A percentile compares a stretch with the other conserved stretches of the same genome.
Evolutionary conservation across 1,140 invertebrate species (phyloP).

Genomic region (Drosophila sucinea): DNA sequence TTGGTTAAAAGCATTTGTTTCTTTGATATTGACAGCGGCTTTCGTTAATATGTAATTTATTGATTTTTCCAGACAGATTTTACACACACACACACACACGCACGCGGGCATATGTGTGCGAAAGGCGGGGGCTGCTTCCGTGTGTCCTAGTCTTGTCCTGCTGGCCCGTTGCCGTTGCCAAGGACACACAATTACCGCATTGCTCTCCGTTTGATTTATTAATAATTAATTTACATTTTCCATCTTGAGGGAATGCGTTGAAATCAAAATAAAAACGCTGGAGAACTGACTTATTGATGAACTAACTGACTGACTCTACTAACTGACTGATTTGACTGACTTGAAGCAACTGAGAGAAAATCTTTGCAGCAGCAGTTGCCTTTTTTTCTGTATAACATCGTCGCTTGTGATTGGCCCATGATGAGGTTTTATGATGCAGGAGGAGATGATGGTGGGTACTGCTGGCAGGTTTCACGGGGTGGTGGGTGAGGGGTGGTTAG

Average conservation of each 20-base stretch:
- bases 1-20: background rate
- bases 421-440: conserved; percentile 7
- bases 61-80: conserved; percentile 56
- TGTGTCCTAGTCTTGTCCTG: background rate
- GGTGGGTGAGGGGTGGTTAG: conserved; percentile 14
- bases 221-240: background rate
- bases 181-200: conserved; percentile 1
- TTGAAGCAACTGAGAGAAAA: conserved; percentile 71
- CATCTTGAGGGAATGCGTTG: background rate
- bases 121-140: background rate
- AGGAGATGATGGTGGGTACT: background rate
- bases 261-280: background rate
- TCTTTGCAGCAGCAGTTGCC: conserved; percentile 61
- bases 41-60: conserved; percentile 43
- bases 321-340: conserved; percentile 61
- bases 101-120: background rate
- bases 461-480: background rate
- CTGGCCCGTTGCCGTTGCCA: background rate
- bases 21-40: conserved; percentile 27
- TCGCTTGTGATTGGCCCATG: conserved; percentile 46
- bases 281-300: background rate
- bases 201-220: background rate
- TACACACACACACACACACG: background rate
- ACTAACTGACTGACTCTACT: background rate
- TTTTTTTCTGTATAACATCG: conserved; percentile 56